Evolutionary conservation across 2,888 invertebrate species (phyloP), one percentile per base, ranked within the genome.

Genomic region (Antheraea yamamai): DNA sequence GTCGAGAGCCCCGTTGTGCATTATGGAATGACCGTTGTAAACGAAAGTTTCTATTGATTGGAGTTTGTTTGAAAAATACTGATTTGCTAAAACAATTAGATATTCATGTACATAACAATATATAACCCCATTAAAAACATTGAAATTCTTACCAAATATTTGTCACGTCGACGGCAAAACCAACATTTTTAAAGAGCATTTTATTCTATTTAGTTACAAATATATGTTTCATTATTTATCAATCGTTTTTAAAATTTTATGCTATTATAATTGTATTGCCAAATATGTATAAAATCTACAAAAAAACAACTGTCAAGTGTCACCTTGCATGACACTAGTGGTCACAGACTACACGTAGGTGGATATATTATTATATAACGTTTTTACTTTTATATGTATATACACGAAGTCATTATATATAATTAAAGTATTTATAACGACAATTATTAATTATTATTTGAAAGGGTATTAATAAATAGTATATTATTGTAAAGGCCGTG

Each of bases 121-220:
- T 76, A 75, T 75, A 76, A 75, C 75, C 70, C 78, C 74, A 68
- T 66, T 35, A 18, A 6, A 30, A 76, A 26, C 14, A 72, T 51
- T 52, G 73, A 72, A 52, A 73, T 74, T 76, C 74, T 58, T 88
- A 94, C 95, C 90, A 91, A 85, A 78, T 88, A 83, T 88, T 85
- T 74, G 88, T 88, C 83, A 92, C 83, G 82, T 94, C 92, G 75
- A 91, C 88, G 77, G 88, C 89, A 78, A 82, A 88, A 84, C 88
- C 89, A 83, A 90, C 89, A 91, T 93, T 94, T 89, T 88, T 91
- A 81, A 84, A 91, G 81, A 93, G 91, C 94, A 94, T 94, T 81
- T 80, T 93, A 89, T 79, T 80, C 82, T 82, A 81, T 78, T 76
- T 78, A 81, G 75, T 78, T 70, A 79, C 81, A 78, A 77, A 79